These are phyloP conservation scores for Semnornis frantzii DNA, from an alignment of 2,113 vertebrate species.

Conservation along the genomic window DNA sequence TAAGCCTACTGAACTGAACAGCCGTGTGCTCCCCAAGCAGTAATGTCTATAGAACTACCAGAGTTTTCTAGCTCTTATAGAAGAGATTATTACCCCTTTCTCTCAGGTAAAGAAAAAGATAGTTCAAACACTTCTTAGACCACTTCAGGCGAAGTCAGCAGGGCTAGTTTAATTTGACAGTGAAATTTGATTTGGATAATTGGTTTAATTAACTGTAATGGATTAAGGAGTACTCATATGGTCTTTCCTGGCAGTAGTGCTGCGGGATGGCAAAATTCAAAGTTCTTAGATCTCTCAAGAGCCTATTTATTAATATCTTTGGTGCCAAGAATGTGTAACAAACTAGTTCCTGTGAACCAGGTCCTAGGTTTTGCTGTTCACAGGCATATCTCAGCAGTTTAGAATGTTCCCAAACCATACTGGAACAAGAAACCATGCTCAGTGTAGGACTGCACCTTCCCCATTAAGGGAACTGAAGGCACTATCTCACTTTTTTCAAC, in stretches of 20 bases:
- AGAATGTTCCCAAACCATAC: neutral
- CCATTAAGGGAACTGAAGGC: neutral
- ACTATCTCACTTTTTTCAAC: neutral
- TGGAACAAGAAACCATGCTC: neutral
- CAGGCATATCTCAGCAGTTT: neutral
- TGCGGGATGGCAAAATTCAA: neutral
- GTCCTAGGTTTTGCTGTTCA: neutral
- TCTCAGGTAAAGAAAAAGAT: neutral
- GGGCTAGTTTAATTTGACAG: neutral
- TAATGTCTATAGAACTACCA: neutral
- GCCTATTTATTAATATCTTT: neutral
- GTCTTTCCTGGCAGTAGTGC: neutral
- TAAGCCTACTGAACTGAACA: neutral
- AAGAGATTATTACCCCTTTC: neutral
- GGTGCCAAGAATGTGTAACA: neutral
- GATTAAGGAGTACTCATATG: neutral
- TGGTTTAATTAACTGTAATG: slow-evolving; percentile 29
- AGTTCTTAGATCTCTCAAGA: neutral
- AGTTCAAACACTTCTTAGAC: neutral
- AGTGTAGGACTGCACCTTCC: neutral
- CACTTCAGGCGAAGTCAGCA: neutral
- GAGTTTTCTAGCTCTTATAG: neutral
- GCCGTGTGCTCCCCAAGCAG: neutral
- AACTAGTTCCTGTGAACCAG: neutral
- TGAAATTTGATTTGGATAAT: neutral